These are phyloP conservation scores for Rhyacophila brunnea DNA, from an alignment of 1,140 invertebrate species.

Conservation along the genomic window DNA sequence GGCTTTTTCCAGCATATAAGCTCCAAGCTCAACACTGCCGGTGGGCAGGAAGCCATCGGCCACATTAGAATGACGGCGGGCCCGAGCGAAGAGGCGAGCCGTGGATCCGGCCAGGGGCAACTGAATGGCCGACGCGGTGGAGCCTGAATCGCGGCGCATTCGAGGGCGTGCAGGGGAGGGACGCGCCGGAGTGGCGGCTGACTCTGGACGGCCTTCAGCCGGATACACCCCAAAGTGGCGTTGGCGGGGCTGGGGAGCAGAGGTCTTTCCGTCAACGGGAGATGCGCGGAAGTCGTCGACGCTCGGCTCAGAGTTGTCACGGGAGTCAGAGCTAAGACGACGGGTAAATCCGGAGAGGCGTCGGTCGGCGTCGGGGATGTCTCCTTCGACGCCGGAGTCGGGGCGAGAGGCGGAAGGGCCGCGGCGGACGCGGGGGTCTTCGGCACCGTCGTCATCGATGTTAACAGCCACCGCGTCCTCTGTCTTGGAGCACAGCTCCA, in stretches of 20 bases:
- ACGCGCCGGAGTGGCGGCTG: conserved; percentile 43
- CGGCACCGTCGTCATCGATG: conserved; percentile 45
- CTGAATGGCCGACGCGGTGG: conserved; percentile 60
- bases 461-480: conserved; percentile 45
- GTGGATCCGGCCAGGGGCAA: conserved; percentile 52
- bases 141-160: conserved; percentile 59
- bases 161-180: conserved; percentile 42
- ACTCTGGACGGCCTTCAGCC: conserved; percentile 51
- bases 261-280: conserved; percentile 46
- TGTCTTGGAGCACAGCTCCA: conserved; percentile 39
- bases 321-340: conserved; percentile 52
- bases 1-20: conserved; percentile 53
- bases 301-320: conserved; percentile 51
- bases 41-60: conserved; percentile 52
- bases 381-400: conserved; percentile 38
- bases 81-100: conserved; percentile 49
- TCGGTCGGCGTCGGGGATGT: conserved; percentile 49
- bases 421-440: conserved; percentile 5
- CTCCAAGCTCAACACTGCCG: conserved; percentile 51
- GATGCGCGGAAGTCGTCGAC: conserved; percentile 46
- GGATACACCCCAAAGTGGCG: conserved; percentile 48
- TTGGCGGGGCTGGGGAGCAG: conserved; percentile 18
- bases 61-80: conserved; percentile 64
- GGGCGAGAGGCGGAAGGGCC: neutral
- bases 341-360: conserved; percentile 50